Evolutionary conservation across 2,888 invertebrate genomes (phyloP).

Genomic region (Limnephilus lunatus): DNA sequence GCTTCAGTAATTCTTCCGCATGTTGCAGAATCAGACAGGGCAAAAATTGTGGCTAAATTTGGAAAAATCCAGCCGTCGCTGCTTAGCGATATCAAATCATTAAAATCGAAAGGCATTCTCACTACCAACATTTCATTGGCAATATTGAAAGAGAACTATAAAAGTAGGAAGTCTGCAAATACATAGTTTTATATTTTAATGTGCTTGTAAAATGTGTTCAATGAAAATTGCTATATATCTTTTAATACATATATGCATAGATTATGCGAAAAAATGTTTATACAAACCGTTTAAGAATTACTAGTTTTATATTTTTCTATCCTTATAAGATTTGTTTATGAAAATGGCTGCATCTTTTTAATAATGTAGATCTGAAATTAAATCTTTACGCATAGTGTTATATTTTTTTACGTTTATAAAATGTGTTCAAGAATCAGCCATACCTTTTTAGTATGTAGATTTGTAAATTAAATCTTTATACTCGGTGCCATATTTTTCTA

Average conservation of each 20-base stretch:
- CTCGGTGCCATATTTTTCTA: not conserved
- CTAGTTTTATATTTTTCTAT: no score
- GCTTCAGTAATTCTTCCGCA: slow-evolving; percentile 75
- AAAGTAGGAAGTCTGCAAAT: slow-evolving; percentile 20
- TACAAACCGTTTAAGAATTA: no score
- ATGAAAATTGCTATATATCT: not conserved
- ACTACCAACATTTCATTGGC: slow-evolving; percentile 59
- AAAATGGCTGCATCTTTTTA: not conserved
- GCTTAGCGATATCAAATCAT: slow-evolving; percentile 60
- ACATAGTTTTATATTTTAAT: not conserved
- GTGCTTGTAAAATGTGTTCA: not conserved
- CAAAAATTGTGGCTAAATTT: slow-evolving; percentile 72
- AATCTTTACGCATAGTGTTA: not conserved
- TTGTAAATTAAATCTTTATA: not conserved
- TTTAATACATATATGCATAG: not conserved
- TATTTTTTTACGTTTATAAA: not conserved
- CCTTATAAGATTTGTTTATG: no score
- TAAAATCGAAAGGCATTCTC: slow-evolving; percentile 63
- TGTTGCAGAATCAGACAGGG: slow-evolving; percentile 72
- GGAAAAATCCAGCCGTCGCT: slow-evolving; percentile 71
- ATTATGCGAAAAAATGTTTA: no score
- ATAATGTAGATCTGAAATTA: not conserved
- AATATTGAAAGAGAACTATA: slow-evolving; percentile 60
- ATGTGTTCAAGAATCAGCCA: not conserved
- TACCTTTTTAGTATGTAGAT: not conserved